These are phyloP conservation scores for Rhodinocichla rosea DNA, from an alignment of 2,113 vertebrate genomes.

Conservation along the genomic window DNA sequence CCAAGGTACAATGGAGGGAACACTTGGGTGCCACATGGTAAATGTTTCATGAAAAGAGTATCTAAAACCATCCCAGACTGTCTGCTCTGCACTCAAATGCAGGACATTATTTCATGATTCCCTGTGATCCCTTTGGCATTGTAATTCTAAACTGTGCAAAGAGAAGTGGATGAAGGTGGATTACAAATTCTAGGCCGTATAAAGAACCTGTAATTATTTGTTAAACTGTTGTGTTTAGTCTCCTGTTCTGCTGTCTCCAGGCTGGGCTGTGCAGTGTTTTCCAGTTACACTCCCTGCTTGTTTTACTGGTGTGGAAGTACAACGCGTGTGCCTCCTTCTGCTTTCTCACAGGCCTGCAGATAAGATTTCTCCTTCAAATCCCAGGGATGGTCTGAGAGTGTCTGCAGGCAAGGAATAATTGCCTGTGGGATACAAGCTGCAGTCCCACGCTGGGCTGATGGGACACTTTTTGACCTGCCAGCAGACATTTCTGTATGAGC, in stretches of 20 bases:
- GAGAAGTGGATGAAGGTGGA: slow-evolving; percentile 56
- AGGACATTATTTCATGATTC: slow-evolving; percentile 58
- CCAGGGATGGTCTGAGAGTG: not conserved
- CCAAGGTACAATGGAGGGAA: slow-evolving; percentile 21
- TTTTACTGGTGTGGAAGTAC: not conserved
- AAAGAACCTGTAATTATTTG: slow-evolving; percentile 57
- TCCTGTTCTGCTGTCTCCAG: not conserved
- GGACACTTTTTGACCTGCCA: not conserved
- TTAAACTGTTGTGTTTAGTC: slow-evolving; percentile 56
- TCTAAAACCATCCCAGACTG: slow-evolving; percentile 45
- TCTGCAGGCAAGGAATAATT: not conserved
- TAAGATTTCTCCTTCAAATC: slow-evolving; percentile 38
- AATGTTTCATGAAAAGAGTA: slow-evolving; percentile 62
- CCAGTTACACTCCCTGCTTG: slow-evolving; percentile 17
- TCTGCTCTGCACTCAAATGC: slow-evolving; percentile 54
- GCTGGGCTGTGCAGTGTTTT: not conserved
- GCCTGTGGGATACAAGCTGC: not conserved
- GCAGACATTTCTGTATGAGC: not conserved
- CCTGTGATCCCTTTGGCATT: slow-evolving; percentile 59
- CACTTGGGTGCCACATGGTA: slow-evolving; percentile 12
- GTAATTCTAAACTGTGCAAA: slow-evolving; percentile 55
- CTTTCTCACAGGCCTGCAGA: slow-evolving; percentile 34
- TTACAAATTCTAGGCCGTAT: slow-evolving; percentile 32
- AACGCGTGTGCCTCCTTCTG: not conserved
- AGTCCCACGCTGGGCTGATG: not conserved